Base-by-base conservation (phyloP, 1,140 invertebrate genomes). In the Nylanderia fulva region DNA sequence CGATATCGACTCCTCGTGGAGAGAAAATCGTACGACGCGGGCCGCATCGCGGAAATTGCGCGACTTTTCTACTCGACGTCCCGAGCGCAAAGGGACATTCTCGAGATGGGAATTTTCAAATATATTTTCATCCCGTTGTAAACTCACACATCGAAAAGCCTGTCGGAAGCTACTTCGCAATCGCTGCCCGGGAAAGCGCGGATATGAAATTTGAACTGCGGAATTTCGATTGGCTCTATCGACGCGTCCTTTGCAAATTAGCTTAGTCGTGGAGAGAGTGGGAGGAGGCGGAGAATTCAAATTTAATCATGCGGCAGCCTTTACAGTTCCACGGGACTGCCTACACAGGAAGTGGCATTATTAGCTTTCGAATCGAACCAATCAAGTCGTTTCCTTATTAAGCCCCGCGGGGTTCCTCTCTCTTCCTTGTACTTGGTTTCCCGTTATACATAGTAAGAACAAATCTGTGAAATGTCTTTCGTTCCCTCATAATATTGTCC, bases 341-440 rank as follows among this genome's bases (percentile, higher is more conserved):
- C 72, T 56, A 72, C 85, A 88, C 84, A 84, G 92, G 86, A 91
- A 92, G 91, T 90, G 84, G 92, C 91, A 91, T 92, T 92, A 92
- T 92, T 92, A 92, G 88, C 92, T 92, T 92, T 90, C 88, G 91
- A 92, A 91, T 92, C 88, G 92, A 92, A 92, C 88, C 91, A 92
- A 92, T 92, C 92, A 89, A 86, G 85, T 74, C 79, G 91, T 86
- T 92, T 92, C 91, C 92, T 92, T 92, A 92, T 92, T 92, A 92
- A 92, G 88, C 91, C 91, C 90, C 63, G 89, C 89, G 88, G 74
- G 42, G 72, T 71, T 63, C 61, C 52, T 36, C n/a, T 72, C 33
- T 63, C 45, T 21, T 33, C 45, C 24, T 52, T 61, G 33, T 76
- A n/a, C 80, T 54, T 58, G n/a, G 11, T 75, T 63, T 84, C 21